Percentiles rank a stretch among this genome's conserved stretches.
Conservation (phyloP, 2,888 invertebrate species). For the Hybos culiciformis region DNA sequence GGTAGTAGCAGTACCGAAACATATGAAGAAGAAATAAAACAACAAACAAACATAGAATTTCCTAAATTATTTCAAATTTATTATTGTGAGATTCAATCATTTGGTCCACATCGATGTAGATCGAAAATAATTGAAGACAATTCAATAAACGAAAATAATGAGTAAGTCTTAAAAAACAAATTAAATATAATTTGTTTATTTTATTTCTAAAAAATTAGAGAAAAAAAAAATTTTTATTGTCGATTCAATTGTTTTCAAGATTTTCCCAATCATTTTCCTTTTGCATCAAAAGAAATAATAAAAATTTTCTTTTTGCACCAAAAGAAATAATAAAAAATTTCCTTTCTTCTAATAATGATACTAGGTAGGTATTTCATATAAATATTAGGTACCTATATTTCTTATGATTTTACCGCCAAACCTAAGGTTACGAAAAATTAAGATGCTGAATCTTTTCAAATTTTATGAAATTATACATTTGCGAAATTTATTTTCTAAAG, state of each 20-base stretch:
- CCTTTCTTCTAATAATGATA: too few relatives aligned
- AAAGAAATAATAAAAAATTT: too few relatives aligned
- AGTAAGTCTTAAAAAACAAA: too few relatives aligned
- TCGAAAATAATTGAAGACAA: constrained; percentile 36
- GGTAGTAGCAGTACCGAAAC: constrained; percentile 17
- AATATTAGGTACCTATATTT: too few relatives aligned
- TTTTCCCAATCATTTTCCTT: constrained; percentile 9
- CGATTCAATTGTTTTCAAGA: constrained; percentile 4
- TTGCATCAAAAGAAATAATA: constrained; percentile 23
- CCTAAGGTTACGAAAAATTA: too few relatives aligned
- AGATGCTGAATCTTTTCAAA: too few relatives aligned
- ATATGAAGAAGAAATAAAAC: constrained; percentile 13
- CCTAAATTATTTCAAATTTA: constrained; percentile 52
- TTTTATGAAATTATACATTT: too few relatives aligned
- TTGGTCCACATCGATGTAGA: constrained; percentile 63
- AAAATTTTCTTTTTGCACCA: too few relatives aligned
- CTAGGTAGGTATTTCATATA: too few relatives aligned
- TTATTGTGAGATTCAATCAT: constrained; percentile 67
- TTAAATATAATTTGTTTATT: constrained; percentile 14
- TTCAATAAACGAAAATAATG: constrained; percentile 13
- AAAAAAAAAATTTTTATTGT: constrained; percentile 1
- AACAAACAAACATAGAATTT: constrained; percentile 29
- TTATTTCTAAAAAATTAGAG: not conserved
- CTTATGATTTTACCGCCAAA: too few relatives aligned
- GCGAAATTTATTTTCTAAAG: too few relatives aligned